Conservation (phyloP, 2,797 vertebrate genomes). For the Poeciliopsis turneri region DNA sequence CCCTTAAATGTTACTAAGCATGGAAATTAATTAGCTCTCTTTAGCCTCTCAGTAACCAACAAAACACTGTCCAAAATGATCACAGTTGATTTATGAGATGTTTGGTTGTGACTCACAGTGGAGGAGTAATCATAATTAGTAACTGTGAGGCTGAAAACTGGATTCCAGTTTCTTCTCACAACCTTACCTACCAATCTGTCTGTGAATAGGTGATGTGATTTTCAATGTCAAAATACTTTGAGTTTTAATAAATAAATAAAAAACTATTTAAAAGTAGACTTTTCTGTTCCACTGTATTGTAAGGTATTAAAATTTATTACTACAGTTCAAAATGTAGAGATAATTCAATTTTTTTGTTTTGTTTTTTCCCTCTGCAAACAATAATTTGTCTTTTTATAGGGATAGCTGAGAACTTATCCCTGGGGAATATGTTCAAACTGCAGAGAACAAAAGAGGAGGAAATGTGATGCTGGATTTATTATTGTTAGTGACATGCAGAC, state of each 20-base stretch:
- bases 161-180: neutral
- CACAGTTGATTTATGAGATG: neutral
- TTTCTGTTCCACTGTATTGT: neutral
- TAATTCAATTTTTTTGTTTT: neutral
- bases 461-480: conserved; percentile 63
- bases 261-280: neutral
- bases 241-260: neutral
- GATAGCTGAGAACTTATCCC: neutral
- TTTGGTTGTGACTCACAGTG: neutral
- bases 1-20: neutral
- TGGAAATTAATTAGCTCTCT: neutral
- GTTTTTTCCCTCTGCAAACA: neutral
- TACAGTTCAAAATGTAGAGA: neutral
- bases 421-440: neutral
- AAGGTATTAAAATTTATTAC: neutral
- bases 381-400: neutral
- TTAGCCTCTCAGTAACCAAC: neutral
- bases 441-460: conserved; percentile 1
- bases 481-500: conserved; percentile 37
- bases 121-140: neutral
- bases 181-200: neutral
- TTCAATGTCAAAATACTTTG: neutral
- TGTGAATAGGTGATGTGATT: neutral
- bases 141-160: neutral
- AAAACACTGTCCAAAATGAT: neutral